A percentile compares a stretch with the other conserved stretches of the same genome.
Evolutionary conservation across 1,140 invertebrate species (phyloP).

Genomic region (Pemphigus obesinymphae): DNA sequence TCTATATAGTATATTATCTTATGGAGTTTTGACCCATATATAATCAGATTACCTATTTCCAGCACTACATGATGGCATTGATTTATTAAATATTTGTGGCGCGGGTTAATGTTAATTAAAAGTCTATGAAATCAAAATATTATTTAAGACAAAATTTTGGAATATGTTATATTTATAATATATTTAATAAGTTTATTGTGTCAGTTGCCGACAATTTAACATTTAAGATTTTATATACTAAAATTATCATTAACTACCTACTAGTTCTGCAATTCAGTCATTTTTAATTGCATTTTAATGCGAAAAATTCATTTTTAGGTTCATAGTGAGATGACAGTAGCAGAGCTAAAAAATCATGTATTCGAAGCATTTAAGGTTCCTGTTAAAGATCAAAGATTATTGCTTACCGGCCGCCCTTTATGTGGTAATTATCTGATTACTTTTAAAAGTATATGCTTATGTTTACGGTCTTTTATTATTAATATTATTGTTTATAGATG

Average conservation of each 20-base stretch:
- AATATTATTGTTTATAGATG: conserved; percentile 43
- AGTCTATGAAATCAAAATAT: background rate
- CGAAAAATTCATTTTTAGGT: conserved; percentile 44
- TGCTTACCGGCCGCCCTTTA: conserved; percentile 46
- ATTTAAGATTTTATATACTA: background rate
- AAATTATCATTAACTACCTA: background rate
- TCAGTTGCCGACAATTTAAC: background rate
- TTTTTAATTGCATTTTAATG: conserved; percentile 35
- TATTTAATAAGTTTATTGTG: background rate
- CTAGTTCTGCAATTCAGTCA: conserved; percentile 1
- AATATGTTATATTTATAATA: background rate
- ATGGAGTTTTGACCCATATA: background rate
- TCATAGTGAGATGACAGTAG: conserved; percentile 43
- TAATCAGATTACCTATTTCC: background rate
- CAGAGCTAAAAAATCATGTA: conserved; percentile 46
- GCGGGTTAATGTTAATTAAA: no score
- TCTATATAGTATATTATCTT: background rate
- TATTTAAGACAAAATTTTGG: background rate
- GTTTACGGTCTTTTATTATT: background rate
- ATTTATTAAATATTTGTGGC: background rate
- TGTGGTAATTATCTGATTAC: conserved; percentile 42
- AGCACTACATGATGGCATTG: background rate
- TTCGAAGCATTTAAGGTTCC: conserved; percentile 45
- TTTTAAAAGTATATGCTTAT: background rate
- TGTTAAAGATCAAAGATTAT: conserved; percentile 46